Conservation (phyloP, 2,113 vertebrate species). For the Bambusicola thoracicus region DNA sequence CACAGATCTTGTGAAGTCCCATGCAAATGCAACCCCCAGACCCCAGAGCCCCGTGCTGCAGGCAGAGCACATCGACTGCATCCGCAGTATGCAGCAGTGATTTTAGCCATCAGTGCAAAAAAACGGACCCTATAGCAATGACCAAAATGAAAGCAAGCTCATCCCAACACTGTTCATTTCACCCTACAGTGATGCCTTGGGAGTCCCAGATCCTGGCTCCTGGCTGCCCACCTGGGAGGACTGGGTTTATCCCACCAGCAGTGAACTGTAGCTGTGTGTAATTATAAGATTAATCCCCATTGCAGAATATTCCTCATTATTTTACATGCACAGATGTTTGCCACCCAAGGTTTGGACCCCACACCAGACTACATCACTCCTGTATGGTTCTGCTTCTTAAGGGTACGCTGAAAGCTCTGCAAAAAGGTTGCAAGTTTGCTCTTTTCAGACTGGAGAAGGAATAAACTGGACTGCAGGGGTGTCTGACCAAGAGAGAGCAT, state of each 20-base stretch:
- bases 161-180: not conserved
- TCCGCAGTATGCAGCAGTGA: not conserved
- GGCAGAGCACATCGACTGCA: not conserved
- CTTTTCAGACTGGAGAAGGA: not conserved
- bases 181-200: rapidly evolving
- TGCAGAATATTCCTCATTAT: not conserved
- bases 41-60: not conserved
- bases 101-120: not conserved
- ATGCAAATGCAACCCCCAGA: not conserved
- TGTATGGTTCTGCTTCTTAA: not conserved
- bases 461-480: rapidly evolving
- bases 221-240: not conserved
- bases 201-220: not conserved
- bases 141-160: not conserved
- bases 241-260: not conserved
- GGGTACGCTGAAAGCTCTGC: not conserved
- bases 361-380: rapidly evolving
- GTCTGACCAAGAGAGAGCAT: rapidly evolving
- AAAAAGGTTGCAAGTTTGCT: not conserved
- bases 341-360: not conserved
- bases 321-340: not conserved
- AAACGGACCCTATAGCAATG: not conserved
- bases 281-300: rapidly evolving
- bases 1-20: not conserved
- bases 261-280: not conserved